These are phyloP conservation scores for Sebastes reedi DNA, from an alignment of 2,797 vertebrate species.

Conservation along the genomic window DNA sequence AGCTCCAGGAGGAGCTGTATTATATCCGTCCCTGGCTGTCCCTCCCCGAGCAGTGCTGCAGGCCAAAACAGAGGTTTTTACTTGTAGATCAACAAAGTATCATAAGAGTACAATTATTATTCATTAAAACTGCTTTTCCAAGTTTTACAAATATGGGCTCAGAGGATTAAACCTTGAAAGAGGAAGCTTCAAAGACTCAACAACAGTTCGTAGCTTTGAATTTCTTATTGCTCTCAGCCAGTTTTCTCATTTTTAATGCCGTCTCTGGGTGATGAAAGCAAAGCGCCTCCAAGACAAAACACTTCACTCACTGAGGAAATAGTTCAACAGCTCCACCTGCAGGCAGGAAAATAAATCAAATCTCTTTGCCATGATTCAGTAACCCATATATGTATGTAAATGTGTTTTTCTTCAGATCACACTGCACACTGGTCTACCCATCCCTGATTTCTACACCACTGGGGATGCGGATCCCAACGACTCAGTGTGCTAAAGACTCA, in stretches of 20 bases:
- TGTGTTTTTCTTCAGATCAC: conserved; percentile 86
- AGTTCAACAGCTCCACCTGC: conserved; percentile 64
- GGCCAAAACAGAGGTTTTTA: conserved; percentile 18
- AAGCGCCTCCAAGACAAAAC: conserved; percentile 1
- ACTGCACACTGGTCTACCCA: conserved; percentile 93
- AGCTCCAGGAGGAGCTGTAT: not conserved
- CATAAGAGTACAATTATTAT: conserved; percentile 7
- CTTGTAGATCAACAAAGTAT: conserved; percentile 15
- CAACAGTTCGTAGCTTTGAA: conserved; percentile 40
- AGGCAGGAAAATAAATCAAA: conserved; percentile 8
- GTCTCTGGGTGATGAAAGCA: conserved; percentile 16
- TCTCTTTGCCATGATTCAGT: not conserved
- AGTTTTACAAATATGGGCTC: conserved; percentile 36
- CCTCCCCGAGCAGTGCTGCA: not conserved
- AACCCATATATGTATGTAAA: not conserved
- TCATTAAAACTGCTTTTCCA: conserved; percentile 10
- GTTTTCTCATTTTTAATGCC: conserved; percentile 18
- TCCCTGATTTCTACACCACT: conserved; percentile 94
- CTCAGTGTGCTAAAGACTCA: conserved; percentile 78
- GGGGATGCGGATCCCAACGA: conserved; percentile 80
- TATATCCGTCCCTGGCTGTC: not conserved
- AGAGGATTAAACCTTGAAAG: conserved; percentile 42
- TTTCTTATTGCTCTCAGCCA: conserved; percentile 23
- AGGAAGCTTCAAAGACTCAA: conserved; percentile 46
- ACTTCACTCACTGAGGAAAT: not conserved